Base-by-base conservation (phyloP, 2,113 vertebrate species). In the Hucho hucho region DNA sequence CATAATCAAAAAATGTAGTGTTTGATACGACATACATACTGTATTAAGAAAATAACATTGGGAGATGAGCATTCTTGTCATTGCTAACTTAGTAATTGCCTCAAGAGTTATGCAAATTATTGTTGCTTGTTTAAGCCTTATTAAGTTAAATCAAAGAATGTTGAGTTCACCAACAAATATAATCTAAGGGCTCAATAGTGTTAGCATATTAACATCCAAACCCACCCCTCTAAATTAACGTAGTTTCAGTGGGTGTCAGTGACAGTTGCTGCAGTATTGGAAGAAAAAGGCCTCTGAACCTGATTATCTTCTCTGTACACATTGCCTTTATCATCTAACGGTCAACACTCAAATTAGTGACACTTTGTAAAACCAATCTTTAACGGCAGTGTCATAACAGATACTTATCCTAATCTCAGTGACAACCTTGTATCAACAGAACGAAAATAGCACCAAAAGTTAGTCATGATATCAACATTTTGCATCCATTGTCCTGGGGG, bases 401-500 rank as follows among this genome's bases (percentile, higher is more conserved):
- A 61, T 14, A 75, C 49, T 24, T 49, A 49, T 49, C 47, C 47
- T 7, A 59, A n/a, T 49, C 47, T 22, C 58, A n/a, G 16, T 43
- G 37, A 43, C 37, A 61, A 16, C n/a, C 58, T 22, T 61, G 58
- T 61, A 61, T 14, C 58, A 59, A 70, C 56, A 25, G 56, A 28
- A 75, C 58, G 20, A 58, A 56, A 69, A 63, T 63, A 63, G 67
- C 67, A 63, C 74, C 49, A 37, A 72, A 72, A 32, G 28, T 72
- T 53, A 59, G 53, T 37, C 18, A 70, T 20, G 20, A 58, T 11
- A 20, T 61, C 6, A 32, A 26, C 28, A 72, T 37, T 65, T 65
- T 67, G 65, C 29, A 67, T 67, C 65, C 29, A 67, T 67, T 37
- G 18, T 67, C 16, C 28, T 32, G 65, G 18, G 28, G 65, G 65